Conservation (phyloP, 1,140 invertebrate genomes). For the Eueides isabella region DNA sequence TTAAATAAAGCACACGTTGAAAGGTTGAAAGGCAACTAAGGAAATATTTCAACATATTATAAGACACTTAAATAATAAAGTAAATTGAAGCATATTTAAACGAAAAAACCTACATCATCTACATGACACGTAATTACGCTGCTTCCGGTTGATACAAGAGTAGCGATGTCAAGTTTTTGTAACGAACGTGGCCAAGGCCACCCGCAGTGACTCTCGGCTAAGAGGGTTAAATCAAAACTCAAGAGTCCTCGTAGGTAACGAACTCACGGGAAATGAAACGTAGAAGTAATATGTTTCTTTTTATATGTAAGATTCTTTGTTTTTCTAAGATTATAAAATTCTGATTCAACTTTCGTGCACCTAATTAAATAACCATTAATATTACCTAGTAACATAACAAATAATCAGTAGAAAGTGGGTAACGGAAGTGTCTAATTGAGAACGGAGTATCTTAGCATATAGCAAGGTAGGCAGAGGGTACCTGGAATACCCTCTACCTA, state of each 20-base stretch:
- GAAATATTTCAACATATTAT: too few species aligned
- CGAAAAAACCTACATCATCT: not conserved
- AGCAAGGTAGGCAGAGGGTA: too few species aligned
- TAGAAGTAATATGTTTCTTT: not conserved
- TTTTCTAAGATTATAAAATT: not conserved
- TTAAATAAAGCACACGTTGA: slow-evolving; percentile 19
- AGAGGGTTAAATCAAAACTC: slow-evolving; percentile 4
- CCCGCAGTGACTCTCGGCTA: slow-evolving; percentile 1
- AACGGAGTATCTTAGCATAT: too few species aligned
- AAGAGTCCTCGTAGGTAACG: not conserved
- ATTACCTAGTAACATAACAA: too few species aligned
- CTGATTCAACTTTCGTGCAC: not conserved
- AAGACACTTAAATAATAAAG: not conserved
- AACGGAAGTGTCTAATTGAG: too few species aligned
- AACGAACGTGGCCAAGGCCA: slow-evolving; percentile 9
- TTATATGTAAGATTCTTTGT: not conserved
- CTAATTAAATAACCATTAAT: too few species aligned
- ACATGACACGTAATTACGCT: slow-evolving; percentile 7
- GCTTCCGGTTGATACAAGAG: slow-evolving; percentile 8
- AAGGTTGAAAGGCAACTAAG: not conserved
- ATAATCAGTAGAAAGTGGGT: too few species aligned
- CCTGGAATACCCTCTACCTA: too few species aligned
- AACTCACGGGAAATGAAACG: not conserved
- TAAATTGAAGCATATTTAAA: not conserved
- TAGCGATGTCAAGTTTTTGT: not conserved